Conservation (phyloP, 2,113 vertebrate species). For the Prunella fulvescens region DNA sequence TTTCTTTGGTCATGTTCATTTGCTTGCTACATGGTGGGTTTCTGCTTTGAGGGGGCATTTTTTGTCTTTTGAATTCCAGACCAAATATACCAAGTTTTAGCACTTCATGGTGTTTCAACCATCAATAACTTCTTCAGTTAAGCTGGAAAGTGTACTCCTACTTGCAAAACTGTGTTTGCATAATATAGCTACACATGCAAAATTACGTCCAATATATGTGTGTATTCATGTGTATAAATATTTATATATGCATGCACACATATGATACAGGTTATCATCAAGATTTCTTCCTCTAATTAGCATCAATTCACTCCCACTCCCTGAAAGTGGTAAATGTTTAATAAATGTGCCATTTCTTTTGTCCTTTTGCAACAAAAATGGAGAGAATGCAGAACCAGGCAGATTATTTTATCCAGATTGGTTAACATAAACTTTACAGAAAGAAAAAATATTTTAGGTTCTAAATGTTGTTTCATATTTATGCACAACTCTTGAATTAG, state of each 20-base stretch:
- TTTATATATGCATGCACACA: background rate
- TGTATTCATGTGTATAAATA: background rate
- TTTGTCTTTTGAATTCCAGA: background rate
- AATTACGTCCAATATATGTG: background rate
- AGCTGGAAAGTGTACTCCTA: background rate
- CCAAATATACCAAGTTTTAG: background rate
- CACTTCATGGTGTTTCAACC: background rate
- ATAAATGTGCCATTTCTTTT: background rate
- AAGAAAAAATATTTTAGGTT: background rate
- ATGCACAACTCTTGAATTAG: background rate
- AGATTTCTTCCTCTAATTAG: background rate
- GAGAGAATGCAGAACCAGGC: background rate
- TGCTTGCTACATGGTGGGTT: background rate
- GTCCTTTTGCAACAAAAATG: background rate
- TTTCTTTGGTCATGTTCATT: background rate
- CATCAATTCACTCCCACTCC: background rate
- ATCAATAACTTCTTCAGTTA: background rate
- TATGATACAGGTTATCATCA: background rate
- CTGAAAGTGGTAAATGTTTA: background rate
- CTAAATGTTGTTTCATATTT: background rate
- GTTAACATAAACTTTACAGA: background rate
- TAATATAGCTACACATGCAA: background rate
- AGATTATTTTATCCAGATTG: background rate
- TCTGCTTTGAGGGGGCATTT: background rate
- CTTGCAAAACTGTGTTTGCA: background rate